Conservation (phyloP, 2,888 invertebrate species). For the Synergus laeviventris region DNA sequence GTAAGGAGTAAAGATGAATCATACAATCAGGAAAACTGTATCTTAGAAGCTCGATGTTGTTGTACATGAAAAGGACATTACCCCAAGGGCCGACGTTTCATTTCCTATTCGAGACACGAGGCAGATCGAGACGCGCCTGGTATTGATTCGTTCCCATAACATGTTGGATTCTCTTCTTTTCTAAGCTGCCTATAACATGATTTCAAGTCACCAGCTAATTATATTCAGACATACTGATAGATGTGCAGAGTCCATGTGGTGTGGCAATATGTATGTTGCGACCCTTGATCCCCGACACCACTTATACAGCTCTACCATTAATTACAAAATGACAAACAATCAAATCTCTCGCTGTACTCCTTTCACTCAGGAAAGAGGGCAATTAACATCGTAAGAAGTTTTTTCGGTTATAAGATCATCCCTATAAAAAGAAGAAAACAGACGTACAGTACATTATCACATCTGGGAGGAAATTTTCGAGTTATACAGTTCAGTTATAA, state of each 20-base stretch:
- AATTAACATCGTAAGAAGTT: background rate
- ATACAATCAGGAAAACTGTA: background rate
- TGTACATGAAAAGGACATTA: conserved; percentile 50
- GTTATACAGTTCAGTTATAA: no score
- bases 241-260: conserved; percentile 28
- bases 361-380: background rate
- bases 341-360: background rate
- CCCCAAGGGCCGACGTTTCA: conserved; percentile 50
- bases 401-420: background rate
- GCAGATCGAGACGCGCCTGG: conserved; percentile 59
- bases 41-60: background rate
- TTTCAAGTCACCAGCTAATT: conserved; percentile 8
- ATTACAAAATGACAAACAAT: background rate
- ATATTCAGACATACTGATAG: background rate
- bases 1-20: no score
- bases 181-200: background rate
- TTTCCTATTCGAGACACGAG: conserved; percentile 58
- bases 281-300: conserved; percentile 22
- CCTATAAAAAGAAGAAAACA: background rate
- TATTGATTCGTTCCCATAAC: conserved; percentile 63
- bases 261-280: background rate
- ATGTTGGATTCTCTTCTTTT: conserved; percentile 44
- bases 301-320: background rate
- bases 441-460: no score
- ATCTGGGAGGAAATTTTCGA: no score